Conservation (phyloP, 2,888 invertebrate species). For the Pachycephus smyrnensis region DNA sequence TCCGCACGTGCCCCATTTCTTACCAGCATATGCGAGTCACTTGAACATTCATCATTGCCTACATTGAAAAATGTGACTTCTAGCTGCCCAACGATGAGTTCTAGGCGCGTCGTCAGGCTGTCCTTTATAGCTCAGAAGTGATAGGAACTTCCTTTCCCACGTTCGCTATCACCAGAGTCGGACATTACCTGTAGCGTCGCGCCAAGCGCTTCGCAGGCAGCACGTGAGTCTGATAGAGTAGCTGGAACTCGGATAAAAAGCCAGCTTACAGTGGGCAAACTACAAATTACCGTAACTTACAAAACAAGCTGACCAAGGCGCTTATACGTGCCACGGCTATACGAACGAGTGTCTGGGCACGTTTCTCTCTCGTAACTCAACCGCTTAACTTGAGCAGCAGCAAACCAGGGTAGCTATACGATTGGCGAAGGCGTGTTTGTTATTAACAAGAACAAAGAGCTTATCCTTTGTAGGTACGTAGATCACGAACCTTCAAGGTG, state of each 20-base stretch:
- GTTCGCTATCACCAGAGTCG: slow-evolving; percentile 56
- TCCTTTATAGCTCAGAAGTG: slow-evolving; percentile 29
- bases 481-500: background rate
- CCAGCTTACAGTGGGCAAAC: background rate
- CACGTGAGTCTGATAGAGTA: slow-evolving; percentile 35
- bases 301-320: background rate
- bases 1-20: background rate
- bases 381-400: background rate
- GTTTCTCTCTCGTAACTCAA: background rate
- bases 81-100: background rate
- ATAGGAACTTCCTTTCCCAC: slow-evolving; percentile 65
- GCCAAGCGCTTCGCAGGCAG: slow-evolving; percentile 33
- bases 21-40: background rate
- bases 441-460: background rate
- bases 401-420: background rate
- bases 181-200: slow-evolving; percentile 47
- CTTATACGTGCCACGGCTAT: background rate
- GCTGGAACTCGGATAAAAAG: slow-evolving; percentile 5
- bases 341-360: background rate
- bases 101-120: background rate
- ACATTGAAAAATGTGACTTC: background rate
- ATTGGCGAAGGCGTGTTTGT: background rate
- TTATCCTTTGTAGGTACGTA: background rate
- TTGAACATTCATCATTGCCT: background rate
- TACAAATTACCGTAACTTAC: background rate